phyloP scores from a whole-genome alignment of 2,113 vertebrate species.

The Oncorhynchus tshawytscha region DNA sequence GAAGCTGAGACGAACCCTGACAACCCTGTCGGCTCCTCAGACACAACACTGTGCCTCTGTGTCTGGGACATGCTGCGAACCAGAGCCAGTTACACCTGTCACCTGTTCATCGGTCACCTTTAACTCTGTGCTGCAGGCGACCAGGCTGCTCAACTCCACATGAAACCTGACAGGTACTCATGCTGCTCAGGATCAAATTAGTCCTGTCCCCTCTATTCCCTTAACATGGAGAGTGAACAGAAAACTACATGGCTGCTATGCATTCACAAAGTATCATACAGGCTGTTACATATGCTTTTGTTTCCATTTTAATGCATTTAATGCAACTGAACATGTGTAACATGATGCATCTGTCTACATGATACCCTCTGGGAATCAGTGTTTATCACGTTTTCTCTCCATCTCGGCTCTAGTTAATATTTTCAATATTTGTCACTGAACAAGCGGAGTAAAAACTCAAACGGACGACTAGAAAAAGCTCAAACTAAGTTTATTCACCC shows the following conservation, averaged over 20 bases:
- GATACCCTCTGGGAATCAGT: too few species aligned
- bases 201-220: background rate
- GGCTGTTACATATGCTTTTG: background rate
- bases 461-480: too few species aligned
- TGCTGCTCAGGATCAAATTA: background rate
- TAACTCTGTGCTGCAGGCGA: constrained; percentile 27
- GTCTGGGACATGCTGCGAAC: constrained; percentile 29
- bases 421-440: too few species aligned
- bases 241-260: background rate
- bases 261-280: too few species aligned
- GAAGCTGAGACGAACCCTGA: constrained; percentile 44
- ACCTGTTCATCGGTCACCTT: constrained; percentile 42
- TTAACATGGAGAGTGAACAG: background rate
- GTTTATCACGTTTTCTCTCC: background rate
- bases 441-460: too few species aligned
- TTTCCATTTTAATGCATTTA: too few species aligned
- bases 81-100: constrained; percentile 9
- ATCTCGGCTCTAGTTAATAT: too few species aligned
- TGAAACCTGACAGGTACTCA: constrained; percentile 1
- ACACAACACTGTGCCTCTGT: constrained; percentile 34
- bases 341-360: too few species aligned
- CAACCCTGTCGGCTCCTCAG: constrained; percentile 16
- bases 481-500: too few species aligned
- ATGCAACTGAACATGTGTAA: too few species aligned
- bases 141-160: background rate